Evolutionary conservation across 2,113 vertebrate genomes (phyloP).

Genomic region (Cinclus mexicanus): DNA sequence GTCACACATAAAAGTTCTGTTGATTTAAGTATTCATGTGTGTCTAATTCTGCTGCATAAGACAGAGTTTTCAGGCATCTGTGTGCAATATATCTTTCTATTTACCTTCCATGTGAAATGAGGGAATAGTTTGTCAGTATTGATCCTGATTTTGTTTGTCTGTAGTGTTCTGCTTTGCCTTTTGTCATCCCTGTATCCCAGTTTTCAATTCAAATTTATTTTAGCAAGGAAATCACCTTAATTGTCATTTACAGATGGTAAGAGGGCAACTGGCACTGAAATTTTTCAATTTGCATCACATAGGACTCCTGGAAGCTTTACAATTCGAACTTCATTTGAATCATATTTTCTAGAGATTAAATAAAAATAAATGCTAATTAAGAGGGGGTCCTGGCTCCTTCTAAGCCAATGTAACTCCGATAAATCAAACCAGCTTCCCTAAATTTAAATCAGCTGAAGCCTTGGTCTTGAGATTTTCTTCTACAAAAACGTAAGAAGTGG

Average conservation of each 20-base stretch:
- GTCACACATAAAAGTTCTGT: constrained; percentile 8
- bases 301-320: not conserved
- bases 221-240: not conserved
- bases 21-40: constrained; percentile 3
- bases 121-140: not conserved
- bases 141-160: not conserved
- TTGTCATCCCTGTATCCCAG: not conserved
- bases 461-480: not conserved
- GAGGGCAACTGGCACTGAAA: not conserved
- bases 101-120: not conserved
- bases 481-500: not conserved
- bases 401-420: not conserved
- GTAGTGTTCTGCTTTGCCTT: not conserved
- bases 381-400: not conserved
- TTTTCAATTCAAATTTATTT: not conserved
- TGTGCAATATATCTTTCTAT: not conserved
- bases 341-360: not conserved
- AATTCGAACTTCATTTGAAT: not conserved
- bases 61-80: constrained; percentile 7
- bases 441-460: not conserved
- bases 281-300: not conserved
- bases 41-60: constrained; percentile 29
- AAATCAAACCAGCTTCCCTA: not conserved
- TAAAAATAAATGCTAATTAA: not conserved
- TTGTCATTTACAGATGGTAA: not conserved